Percentiles rank a stretch among this genome's conserved stretches.
Evolutionary conservation across 2,888 invertebrate genomes (phyloP).

Genomic region (Acleris sparsana): DNA sequence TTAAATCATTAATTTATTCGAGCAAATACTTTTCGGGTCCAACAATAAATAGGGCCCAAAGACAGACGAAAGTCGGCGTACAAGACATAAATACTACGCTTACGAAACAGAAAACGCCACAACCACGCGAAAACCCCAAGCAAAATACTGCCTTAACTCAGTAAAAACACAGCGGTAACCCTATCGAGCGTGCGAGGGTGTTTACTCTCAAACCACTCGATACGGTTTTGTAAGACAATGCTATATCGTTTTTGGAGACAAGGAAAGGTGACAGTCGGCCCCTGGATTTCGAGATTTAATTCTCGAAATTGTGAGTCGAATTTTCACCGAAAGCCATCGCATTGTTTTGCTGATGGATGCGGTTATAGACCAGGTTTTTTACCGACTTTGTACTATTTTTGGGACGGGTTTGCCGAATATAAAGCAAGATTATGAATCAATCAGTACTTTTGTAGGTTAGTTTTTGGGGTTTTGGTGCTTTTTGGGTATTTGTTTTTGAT

Average conservation of each 20-base stretch:
- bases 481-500: too few relatives aligned
- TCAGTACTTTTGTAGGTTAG: constrained; percentile 11
- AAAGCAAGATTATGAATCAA: neutral
- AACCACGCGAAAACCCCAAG: neutral
- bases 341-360: constrained; percentile 65
- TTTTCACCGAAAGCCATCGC: constrained; percentile 65
- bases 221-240: constrained; percentile 60
- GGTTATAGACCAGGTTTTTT: constrained; percentile 51
- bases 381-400: constrained; percentile 39
- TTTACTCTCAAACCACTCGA: constrained; percentile 31
- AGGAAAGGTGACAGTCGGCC: constrained; percentile 70
- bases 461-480: too few relatives aligned
- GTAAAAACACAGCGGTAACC: constrained; percentile 38
- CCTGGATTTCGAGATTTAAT: constrained; percentile 73
- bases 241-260: constrained; percentile 74
- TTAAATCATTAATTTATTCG: constrained; percentile 72
- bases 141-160: constrained; percentile 19
- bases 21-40: constrained; percentile 61
- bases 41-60: constrained; percentile 70
- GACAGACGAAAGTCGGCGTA: constrained; percentile 68
- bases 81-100: constrained; percentile 66
- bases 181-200: constrained; percentile 18
- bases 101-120: constrained; percentile 39
- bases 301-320: constrained; percentile 65
- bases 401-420: constrained; percentile 2